Conservation (phyloP, 1,140 invertebrate genomes). For the Thrips palmi region DNA sequence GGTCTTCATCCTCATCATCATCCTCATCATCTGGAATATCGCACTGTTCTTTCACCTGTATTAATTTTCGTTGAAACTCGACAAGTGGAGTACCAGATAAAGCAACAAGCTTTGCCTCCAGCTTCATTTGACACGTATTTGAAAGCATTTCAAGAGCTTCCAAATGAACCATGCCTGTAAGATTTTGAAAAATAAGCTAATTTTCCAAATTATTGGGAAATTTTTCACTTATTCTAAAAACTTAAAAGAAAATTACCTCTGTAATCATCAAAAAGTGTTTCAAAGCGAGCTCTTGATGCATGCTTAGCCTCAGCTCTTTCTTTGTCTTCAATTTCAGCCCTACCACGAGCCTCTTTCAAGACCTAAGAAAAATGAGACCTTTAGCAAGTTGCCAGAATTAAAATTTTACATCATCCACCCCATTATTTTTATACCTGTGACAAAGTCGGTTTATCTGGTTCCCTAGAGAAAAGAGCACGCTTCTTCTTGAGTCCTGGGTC, state of each 20-base stretch:
- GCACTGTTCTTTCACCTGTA: conserved; percentile 60
- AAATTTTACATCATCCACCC: not conserved
- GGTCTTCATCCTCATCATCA: not conserved
- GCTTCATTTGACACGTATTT: conserved; percentile 56
- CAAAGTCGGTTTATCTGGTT: conserved; percentile 34
- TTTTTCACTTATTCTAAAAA: conserved; percentile 1
- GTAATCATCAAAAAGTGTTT: conserved; percentile 71
- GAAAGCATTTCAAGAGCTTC: conserved; percentile 82
- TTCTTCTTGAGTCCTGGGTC: conserved; percentile 75
- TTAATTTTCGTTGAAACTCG: conserved; percentile 56
- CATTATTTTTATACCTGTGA: conserved; percentile 24
- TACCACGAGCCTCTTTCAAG: conserved; percentile 65
- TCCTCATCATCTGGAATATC: conserved; percentile 16
- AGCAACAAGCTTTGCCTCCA: conserved; percentile 38
- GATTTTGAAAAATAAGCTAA: not conserved
- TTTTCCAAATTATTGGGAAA: not conserved
- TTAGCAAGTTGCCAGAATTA: conserved; percentile 23
- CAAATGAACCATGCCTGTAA: conserved; percentile 55
- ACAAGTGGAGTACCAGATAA: conserved; percentile 31
- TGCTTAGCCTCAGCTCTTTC: conserved; percentile 37
- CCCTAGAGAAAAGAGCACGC: conserved; percentile 47
- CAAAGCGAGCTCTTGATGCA: conserved; percentile 48
- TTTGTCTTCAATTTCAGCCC: conserved; percentile 47
- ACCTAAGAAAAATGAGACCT: conserved; percentile 32
- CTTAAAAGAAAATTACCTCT: conserved; percentile 46